Evolutionary conservation across 2,888 invertebrate species (phyloP), one percentile per base, ranked within the genome.

Genomic region (Erannis defoliaria): DNA sequence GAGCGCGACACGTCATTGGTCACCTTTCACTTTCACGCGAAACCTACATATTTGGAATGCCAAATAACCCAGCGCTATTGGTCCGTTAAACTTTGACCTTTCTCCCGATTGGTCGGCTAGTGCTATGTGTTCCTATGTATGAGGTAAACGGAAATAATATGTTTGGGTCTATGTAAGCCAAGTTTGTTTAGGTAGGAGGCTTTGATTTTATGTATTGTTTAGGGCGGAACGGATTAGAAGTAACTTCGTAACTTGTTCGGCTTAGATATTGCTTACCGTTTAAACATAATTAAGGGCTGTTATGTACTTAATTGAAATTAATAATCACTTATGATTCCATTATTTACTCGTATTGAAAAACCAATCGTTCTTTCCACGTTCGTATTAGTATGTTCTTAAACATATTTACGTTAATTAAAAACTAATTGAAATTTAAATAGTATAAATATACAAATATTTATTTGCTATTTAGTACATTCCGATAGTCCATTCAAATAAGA

Each of bases 21-120:
- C 79, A 73, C 82, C 88, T 91, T 90, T 91, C 90, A 85, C 90
- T 91, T 85, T 89, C 88, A 74, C 74, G 84, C 78, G 73, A 81
- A 87, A 86, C 92, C 89, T 90, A 90, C 91, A 88, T 89, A 89
- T 89, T 90, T 86, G 70, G 84, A 84, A 90, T 90, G 80, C 87
- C 88, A 72, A 66, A 67, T 72, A 77, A 74, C 69, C 75, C 69
- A 70, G 46, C 59, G 70, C 74, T 69, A 88, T 90, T 90, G 88
- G 89, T 71, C 82, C 85, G 68, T 79, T 77, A 67, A 77, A 76
- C 76, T 82, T 77, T 89, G 90, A 90, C 90, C 89, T 90, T 90
- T 84, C 77, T 70, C 73, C 76, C 78, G 78, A 90, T 90, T 90
- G 88, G 90, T 64, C 71, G 78, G 43, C 51, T 61, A 40, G 33